Evolutionary conservation across 2,797 vertebrate species (phyloP).

Genomic region (Chelonia mydas): DNA sequence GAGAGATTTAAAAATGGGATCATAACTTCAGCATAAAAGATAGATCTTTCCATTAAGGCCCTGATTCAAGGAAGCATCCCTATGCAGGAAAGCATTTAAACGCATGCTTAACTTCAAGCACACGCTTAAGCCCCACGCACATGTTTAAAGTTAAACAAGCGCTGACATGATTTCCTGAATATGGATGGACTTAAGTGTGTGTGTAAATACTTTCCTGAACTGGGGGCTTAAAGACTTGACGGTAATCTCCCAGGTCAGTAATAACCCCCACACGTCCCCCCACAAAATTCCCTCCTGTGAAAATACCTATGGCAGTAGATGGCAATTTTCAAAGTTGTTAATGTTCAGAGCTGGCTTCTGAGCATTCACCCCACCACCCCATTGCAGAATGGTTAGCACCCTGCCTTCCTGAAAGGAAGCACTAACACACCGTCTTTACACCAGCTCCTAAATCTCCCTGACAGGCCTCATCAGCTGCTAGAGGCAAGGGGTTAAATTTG

Average conservation of each 20-base stretch:
- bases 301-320: neutral
- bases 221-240: conserved; percentile 8
- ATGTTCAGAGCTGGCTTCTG: conserved; percentile 22
- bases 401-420: neutral
- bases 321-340: neutral
- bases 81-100: conserved; percentile 39
- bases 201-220: conserved; percentile 29
- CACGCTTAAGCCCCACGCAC: conserved; percentile 65
- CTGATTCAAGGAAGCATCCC: conserved; percentile 24
- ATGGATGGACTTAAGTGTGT: conserved; percentile 42
- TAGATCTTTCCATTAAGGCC: neutral
- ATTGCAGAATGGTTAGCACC: neutral
- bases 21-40: conserved; percentile 24
- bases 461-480: neutral
- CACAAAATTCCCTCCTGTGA: neutral
- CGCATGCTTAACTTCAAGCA: conserved; percentile 50
- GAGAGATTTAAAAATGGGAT: conserved; percentile 19
- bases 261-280: neutral
- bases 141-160: conserved; percentile 51
- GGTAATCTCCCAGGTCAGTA: conserved; percentile 7
- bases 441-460: neutral
- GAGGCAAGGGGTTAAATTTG: neutral
- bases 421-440: neutral
- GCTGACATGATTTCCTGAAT: conserved; percentile 49
- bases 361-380: neutral